Evolutionary conservation across 2,113 vertebrate species (phyloP), one percentile per base, ranked within the genome.

Genomic region (Dasyurus viverrinus): DNA sequence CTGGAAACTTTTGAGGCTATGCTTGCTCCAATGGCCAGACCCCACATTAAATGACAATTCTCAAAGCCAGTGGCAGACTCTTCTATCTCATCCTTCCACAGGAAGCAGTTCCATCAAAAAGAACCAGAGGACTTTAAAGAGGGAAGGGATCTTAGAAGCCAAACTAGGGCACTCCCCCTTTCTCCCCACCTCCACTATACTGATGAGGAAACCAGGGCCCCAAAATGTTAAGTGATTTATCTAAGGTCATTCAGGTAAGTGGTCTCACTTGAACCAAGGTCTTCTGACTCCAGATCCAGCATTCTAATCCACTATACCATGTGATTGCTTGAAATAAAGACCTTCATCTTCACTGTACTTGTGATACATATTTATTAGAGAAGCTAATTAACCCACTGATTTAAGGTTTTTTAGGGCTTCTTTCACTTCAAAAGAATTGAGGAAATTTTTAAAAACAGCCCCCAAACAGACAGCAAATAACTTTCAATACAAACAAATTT

Each of bases 301-400:
- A 55, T 30, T 93, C 92, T 26, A 16, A 22, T 76, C 11, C 68
- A 26, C 91, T 23, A 30, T 47, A 26, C 53, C 89, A 89, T 2
- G 16, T 9, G 52, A 24, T 2, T 23, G 25, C 60, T 16, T 93
- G 55, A 60, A 53, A 9, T 30, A 36, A 50, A 92, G 92, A 60
- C 57, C 30, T 23, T 27, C 16, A 23, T 47, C 47, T 50, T 14
- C 24, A 46, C 0, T 11, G 27, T 11, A 3, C 26, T 14, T 60
- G 42, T 0, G 7, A 42, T 23, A 55, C 48, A 42, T 0, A 3
- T 24, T 9, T 14, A 53, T 9, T 27, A 2, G 2, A 76, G 0
- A 94, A 24, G 50, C 46, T 92, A 48, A 24, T 19, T 52, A n/a
- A 22, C 47, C 8, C 0, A 2, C 10, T 84, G 5, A 84, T 84